Conservation (phyloP, 2,113 vertebrate genomes). For the Leucoraja erinaceus region DNA sequence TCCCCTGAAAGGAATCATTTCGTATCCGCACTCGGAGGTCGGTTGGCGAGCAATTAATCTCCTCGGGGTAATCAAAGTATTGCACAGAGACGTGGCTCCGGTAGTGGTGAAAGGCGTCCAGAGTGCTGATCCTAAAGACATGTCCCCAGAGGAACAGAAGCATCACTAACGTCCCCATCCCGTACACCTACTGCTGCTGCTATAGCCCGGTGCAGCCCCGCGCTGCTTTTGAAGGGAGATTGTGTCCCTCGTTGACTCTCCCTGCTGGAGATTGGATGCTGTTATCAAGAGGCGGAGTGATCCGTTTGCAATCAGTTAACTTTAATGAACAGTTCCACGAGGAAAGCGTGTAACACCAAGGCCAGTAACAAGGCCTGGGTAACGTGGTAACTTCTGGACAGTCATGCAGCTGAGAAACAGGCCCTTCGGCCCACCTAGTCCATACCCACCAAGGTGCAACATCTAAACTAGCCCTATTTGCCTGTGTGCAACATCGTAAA, state of each 20-base stretch:
- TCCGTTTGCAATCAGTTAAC: neutral
- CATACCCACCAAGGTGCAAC: too few relatives aligned
- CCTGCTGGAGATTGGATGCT: neutral
- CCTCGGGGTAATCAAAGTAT: constrained; percentile 19
- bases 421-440: too few relatives aligned
- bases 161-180: neutral
- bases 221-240: neutral
- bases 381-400: too few relatives aligned
- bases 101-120: too few relatives aligned
- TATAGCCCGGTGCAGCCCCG: neutral
- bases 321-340: neutral
- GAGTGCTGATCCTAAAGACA: neutral
- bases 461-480: too few relatives aligned
- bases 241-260: neutral
- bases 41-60: neutral
- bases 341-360: neutral
- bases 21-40: constrained; percentile 7
- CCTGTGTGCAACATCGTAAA: too few relatives aligned
- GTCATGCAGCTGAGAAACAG: too few relatives aligned
- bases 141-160: neutral
- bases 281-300: neutral
- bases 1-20: neutral
- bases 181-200: neutral
- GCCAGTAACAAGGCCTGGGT: too few relatives aligned
- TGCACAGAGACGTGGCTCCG: neutral